Percentiles rank a stretch among this genome's conserved stretches.
These are phyloP conservation scores for Tholera decimalis DNA, from an alignment of 2,888 invertebrate species.

Conservation along the genomic window DNA sequence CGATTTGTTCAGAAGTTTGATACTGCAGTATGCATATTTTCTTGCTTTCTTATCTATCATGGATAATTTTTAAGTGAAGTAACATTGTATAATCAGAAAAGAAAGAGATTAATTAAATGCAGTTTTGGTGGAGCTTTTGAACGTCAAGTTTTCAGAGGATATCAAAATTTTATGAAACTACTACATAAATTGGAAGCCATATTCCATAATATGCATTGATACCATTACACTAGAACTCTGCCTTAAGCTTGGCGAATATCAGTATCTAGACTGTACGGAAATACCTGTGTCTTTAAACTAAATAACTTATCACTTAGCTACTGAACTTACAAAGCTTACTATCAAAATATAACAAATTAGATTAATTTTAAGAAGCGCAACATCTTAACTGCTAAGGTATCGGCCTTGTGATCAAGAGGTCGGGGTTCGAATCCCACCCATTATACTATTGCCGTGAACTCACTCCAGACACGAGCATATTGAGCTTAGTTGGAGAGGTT, in stretches of 20 bases:
- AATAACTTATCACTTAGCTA: not conserved
- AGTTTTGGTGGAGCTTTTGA: not conserved
- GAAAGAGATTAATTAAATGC: not conserved
- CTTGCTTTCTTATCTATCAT: not conserved
- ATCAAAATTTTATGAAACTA: not conserved
- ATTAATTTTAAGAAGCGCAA: too few relatives aligned
- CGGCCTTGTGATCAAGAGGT: too few relatives aligned
- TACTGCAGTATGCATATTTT: slow-evolving; percentile 8
- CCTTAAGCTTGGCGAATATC: not conserved
- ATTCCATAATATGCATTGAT: too few relatives aligned
- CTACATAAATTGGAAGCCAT: too few relatives aligned
- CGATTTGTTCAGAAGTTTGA: slow-evolving; percentile 16
- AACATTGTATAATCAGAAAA: slow-evolving; percentile 10
- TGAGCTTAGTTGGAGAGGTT: too few relatives aligned
- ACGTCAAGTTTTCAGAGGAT: not conserved
- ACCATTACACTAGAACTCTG: not conserved
- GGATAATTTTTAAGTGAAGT: not conserved
- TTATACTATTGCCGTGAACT: too few relatives aligned
- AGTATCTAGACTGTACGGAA: not conserved
- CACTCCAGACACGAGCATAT: too few relatives aligned
- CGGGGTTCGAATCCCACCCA: too few relatives aligned
- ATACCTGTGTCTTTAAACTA: not conserved
- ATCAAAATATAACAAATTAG: not conserved
- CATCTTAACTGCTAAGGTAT: too few relatives aligned
- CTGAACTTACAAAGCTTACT: not conserved